A percentile compares a stretch with the other conserved stretches of the same genome.
Conservation (phyloP, 2,113 vertebrate species). For the Hippocampus guttulatus region DNA sequence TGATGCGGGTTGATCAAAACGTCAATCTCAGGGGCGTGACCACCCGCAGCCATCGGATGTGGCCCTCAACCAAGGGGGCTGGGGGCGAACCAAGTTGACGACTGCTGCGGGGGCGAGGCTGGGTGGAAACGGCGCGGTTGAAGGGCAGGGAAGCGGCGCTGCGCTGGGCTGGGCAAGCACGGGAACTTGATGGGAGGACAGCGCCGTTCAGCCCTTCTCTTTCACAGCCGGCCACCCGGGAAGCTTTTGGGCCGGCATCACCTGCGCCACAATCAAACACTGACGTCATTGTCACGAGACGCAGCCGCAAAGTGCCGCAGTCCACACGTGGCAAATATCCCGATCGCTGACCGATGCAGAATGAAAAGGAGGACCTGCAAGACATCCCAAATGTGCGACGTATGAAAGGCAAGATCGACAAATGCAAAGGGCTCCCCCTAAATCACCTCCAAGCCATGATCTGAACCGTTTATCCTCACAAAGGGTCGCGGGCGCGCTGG, state of each 20-base stretch:
- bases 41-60: conserved; percentile 84
- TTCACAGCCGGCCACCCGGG: conserved; percentile 81
- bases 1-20: conserved; percentile 78
- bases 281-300: not conserved
- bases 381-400: no score
- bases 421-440: no score
- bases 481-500: no score
- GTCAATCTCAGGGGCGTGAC: conserved; percentile 76
- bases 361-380: no score
- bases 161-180: conserved; percentile 10
- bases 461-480: no score
- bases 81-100: not conserved
- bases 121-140: conserved; percentile 5
- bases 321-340: no score
- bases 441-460: no score
- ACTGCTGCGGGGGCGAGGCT: not conserved
- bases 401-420: no score
- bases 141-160: conserved; percentile 3
- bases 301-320: no score
- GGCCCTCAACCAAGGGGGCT: conserved; percentile 49
- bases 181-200: conserved; percentile 39
- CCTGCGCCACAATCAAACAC: conserved; percentile 64
- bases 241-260: conserved; percentile 85
- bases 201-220: conserved; percentile 84
- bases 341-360: no score